Conservation (phyloP, 1,140 invertebrate genomes). For the Ostrea denselamellosa region DNA sequence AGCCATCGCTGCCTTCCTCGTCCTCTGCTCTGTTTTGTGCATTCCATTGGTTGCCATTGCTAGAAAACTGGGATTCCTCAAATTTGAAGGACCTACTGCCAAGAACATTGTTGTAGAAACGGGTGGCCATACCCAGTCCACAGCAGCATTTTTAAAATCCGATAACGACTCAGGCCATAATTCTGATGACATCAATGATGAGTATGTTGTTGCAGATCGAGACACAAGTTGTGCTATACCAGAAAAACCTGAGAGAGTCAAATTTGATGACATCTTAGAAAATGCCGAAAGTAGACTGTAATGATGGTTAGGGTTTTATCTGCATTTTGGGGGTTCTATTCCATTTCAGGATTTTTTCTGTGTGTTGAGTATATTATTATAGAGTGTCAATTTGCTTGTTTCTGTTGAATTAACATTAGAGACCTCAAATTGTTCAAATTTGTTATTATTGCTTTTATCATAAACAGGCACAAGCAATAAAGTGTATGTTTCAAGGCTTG, state of each 20-base stretch:
- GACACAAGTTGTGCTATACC: conserved; percentile 49
- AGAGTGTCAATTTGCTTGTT: neutral
- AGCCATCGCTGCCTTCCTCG: conserved; percentile 61
- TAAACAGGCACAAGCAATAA: neutral
- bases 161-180: conserved; percentile 66
- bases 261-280: neutral
- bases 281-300: conserved; percentile 23
- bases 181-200: conserved; percentile 60
- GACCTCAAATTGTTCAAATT: neutral
- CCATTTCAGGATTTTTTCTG: neutral
- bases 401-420: neutral
- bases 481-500: neutral
- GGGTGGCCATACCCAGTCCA: conserved; percentile 64
- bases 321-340: neutral
- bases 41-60: conserved; percentile 69
- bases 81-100: conserved; percentile 57
- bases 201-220: conserved; percentile 42
- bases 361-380: neutral
- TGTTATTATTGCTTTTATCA: neutral
- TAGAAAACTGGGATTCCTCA: conserved; percentile 63
- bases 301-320: neutral
- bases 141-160: conserved; percentile 62
- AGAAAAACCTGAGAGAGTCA: conserved; percentile 21
- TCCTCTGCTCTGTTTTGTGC: conserved; percentile 67
- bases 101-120: conserved; percentile 63